Percentiles rank a stretch among this genome's conserved stretches.
phyloP scores from a whole-genome alignment of 1,140 invertebrate genomes.

The Tenebrio molitor region DNA sequence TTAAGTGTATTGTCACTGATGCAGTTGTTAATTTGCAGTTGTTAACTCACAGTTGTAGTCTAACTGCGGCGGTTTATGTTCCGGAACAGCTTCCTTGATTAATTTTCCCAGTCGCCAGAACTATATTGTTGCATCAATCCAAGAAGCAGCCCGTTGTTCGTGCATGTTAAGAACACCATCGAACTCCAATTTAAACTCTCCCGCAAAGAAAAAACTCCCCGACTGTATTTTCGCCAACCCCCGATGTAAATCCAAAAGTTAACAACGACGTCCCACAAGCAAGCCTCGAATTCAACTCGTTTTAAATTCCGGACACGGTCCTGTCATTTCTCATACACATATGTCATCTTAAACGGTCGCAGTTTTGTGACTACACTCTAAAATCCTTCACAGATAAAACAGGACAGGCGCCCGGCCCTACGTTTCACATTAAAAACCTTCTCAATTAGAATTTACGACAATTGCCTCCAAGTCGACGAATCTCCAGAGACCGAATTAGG shows the following conservation, averaged over 20 bases:
- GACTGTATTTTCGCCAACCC: too few species aligned
- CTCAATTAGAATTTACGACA: neutral
- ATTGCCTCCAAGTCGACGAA: neutral
- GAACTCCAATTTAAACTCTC: too few species aligned
- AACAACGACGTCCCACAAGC: conserved; percentile 1
- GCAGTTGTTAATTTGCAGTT: conserved; percentile 47
- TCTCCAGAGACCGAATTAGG: neutral
- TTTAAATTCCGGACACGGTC: conserved; percentile 15
- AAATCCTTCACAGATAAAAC: conserved; percentile 19
- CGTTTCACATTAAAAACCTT: conserved; percentile 2
- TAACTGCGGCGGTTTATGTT: conserved; percentile 47
- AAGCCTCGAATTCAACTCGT: neutral
- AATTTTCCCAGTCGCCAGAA: conserved; percentile 37
- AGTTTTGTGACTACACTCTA: conserved; percentile 17
- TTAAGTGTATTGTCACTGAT: conserved; percentile 48
- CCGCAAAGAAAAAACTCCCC: too few species aligned
- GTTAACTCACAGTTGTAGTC: conserved; percentile 47
- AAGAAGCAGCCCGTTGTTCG: neutral
- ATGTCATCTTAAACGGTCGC: conserved; percentile 31
- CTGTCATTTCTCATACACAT: conserved; percentile 31
- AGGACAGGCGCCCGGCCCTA: neutral
- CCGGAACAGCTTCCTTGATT: conserved; percentile 48
- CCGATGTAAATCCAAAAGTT: conserved; percentile 14
- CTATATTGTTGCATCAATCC: conserved; percentile 25
- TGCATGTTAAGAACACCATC: neutral